Evolutionary conservation across 2,888 invertebrate genomes (phyloP), one percentile per base, ranked within the genome.

Genomic region (Cryptocheilus praepositus): DNA sequence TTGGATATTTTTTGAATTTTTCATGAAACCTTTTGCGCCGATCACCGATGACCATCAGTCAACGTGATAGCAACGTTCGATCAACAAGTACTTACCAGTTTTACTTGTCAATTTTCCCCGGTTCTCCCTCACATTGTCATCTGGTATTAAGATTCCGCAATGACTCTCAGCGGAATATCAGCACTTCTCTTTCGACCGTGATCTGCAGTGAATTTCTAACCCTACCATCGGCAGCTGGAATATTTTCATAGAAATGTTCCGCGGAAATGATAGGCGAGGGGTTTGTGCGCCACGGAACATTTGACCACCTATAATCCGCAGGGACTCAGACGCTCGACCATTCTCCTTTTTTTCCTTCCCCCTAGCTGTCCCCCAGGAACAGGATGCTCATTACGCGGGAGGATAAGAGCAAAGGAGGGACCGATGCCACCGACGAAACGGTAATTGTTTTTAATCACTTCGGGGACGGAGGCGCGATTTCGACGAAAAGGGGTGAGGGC

Each of bases 391-490:
- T 85, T 84, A 84, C 74, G 79, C 65, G 59, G 71, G 56, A 15
- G 66, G 22, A 4, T n/a, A 18, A 22, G 21, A 28, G 28, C 8
- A 16, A 19, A 8, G 67, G 71, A 70, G 68, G 62, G 62, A 67
- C 64, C 77, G 79, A 77, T 76, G 74, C 71, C 61, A 68, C 71
- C 74, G 77, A 71, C 78, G 83, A 81, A 84, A 85, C 80, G 81
- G 85, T 87, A 86, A 87, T 87, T 87, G 85, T 86, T 87, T 87
- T 86, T 87, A 86, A 86, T 86, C 85, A 83, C 85, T 83, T 70
- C 74, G 71, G 75, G 80, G 77, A 58, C 45, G 63, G 62, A 58
- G 66, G 73, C 72, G 76, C 74, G 76, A 73, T 78, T 76, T 70
- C 64, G 71, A 49, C 67, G 74, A 57, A 76, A 62, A 73, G 73